Base-by-base conservation (phyloP, 2,888 invertebrate genomes). In the Cheilosia soror region DNA sequence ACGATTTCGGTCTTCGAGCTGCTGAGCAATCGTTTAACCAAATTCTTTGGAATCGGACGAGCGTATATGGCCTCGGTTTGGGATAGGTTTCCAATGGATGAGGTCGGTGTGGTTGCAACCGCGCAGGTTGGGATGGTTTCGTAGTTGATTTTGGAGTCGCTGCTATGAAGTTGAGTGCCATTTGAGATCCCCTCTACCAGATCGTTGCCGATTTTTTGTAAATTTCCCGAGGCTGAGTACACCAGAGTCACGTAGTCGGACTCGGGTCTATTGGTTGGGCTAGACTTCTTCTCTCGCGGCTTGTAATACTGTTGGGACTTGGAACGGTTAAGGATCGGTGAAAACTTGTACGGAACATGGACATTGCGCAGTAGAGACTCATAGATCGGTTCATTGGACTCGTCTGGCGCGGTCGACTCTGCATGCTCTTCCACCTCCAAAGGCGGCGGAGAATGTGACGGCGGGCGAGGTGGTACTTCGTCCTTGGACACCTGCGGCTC, bases 281-380 rank as follows among this genome's bases (percentile, higher is more conserved):
- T 72, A 5, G 88, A 65, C 47, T 90, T 90, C 49, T 89, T 89
- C 72, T 90, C 89, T 2, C 88, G 88, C 1, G 85, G 76, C 76
- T 90, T 90, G 37, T 90, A 90, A 65, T 90, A 88, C 87, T 91
- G 91, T 53, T 88, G 87, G 0, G 92, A 92, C 42, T 90, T 90
- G 63, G 91, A 90, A 11, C 92, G 90, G 11, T 90, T 91, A 76
- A 92, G 81, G 5, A 91, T 89, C 0, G 92, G 92, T 0, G 92
- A 92, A 87, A 92, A 92, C 65, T 92, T 92, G 77, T 92, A 92
- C 6, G 92, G 92, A n/a, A 92, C 92, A 78, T 92, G 92, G 2
- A 92, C 92, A 87, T 92, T 92, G 27, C 92, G 89, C 40, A 91
- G 86, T 40, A 92, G 80, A 2, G 92, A 89, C 87, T 92, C 92